These are phyloP conservation scores for Passer domesticus DNA, from an alignment of 2,113 vertebrate genomes.

Conservation along the genomic window DNA sequence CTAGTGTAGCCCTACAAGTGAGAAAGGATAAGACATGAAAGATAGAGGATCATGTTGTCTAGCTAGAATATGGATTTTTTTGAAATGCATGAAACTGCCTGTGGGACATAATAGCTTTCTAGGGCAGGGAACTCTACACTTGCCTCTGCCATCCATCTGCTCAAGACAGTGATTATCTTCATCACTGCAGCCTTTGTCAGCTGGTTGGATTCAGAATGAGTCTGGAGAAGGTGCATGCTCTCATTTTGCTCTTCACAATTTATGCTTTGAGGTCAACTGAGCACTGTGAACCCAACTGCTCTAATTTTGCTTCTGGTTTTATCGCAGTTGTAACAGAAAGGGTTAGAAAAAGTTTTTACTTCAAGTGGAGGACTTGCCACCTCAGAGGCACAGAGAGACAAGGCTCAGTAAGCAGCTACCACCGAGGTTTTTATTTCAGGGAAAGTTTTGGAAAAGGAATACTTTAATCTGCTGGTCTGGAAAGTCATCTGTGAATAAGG, in stretches of 20 bases:
- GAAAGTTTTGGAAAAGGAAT: neutral
- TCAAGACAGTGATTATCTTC: neutral
- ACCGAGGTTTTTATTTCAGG: neutral
- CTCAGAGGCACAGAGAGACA: neutral
- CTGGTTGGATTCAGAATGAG: neutral
- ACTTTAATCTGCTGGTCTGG: slow-evolving; percentile 12
- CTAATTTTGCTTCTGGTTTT: slow-evolving; percentile 7
- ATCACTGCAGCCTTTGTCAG: neutral
- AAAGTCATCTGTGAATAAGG: slow-evolving; percentile 3
- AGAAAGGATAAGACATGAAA: neutral
- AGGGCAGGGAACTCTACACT: neutral
- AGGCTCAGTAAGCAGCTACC: neutral
- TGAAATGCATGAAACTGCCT: neutral
- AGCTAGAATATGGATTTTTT: neutral
- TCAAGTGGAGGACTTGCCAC: neutral
- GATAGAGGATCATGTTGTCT: neutral
- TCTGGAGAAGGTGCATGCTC: neutral
- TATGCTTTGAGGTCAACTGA: neutral
- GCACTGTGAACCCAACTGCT: neutral
- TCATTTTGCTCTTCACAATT: neutral
- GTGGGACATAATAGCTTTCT: neutral
- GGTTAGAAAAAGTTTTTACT: neutral
- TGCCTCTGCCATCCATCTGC: neutral
- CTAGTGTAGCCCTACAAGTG: neutral
- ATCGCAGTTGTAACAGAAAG: neutral